These are phyloP conservation scores for Pseudochaenichthys georgianus DNA, from an alignment of 2,797 vertebrate genomes.

Conservation along the genomic window DNA sequence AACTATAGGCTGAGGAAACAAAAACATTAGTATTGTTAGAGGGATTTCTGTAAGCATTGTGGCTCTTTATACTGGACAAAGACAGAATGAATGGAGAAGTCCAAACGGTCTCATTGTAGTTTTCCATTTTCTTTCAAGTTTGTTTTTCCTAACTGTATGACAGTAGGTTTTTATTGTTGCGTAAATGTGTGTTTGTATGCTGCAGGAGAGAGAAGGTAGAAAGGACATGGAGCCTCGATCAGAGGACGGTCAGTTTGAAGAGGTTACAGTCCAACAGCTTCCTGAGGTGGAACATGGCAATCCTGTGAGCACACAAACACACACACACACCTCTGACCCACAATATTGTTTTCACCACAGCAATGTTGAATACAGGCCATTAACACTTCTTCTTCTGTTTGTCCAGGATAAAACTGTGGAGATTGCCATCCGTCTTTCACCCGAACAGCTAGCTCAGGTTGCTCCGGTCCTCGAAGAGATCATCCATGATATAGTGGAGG, in stretches of 20 bases:
- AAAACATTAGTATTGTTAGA: background rate
- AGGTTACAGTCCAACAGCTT: slow-evolving; percentile 59
- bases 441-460: slow-evolving; percentile 73
- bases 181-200: slow-evolving; percentile 4
- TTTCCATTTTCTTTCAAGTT: background rate
- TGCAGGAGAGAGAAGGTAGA: slow-evolving; percentile 71
- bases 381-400: slow-evolving; percentile 4
- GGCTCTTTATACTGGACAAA: background rate
- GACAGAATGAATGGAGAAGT: background rate
- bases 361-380: background rate
- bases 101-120: background rate
- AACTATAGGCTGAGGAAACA: background rate
- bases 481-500: slow-evolving; percentile 74
- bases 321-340: background rate
- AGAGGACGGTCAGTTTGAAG: slow-evolving; percentile 72
- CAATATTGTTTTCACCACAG: background rate
- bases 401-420: slow-evolving; percentile 75
- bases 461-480: slow-evolving; percentile 72
- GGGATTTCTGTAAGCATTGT: background rate
- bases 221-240: slow-evolving; percentile 77
- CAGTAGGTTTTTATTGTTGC: background rate
- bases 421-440: slow-evolving; percentile 68
- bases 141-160: background rate
- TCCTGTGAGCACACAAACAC: slow-evolving; percentile 52
- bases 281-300: slow-evolving; percentile 46